Evolutionary conservation across 1,140 invertebrate genomes (phyloP).

Genomic region (Macrotrachela quadricornifera): DNA sequence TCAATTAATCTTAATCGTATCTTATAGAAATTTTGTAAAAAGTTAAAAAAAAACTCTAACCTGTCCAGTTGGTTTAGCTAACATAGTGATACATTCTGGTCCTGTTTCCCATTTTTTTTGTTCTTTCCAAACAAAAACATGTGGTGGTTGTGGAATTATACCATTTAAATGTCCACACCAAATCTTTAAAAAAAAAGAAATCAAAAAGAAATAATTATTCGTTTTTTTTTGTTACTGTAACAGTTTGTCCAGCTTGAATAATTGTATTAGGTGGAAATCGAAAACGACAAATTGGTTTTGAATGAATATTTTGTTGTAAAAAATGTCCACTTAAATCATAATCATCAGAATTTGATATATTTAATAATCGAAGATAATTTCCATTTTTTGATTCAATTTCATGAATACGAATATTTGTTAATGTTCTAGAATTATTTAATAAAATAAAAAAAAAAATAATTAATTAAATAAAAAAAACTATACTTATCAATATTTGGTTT

Average conservation of each 20-base stretch:
- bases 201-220: no score
- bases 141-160: slow-evolving; percentile 22
- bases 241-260: slow-evolving; percentile 17
- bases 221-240: slow-evolving; percentile 14
- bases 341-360: slow-evolving; percentile 14
- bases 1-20: no score
- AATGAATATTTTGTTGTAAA: slow-evolving; percentile 26
- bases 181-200: no score
- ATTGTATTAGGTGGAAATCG: slow-evolving; percentile 22
- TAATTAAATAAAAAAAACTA: no score
- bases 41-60: no score
- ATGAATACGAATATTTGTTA: slow-evolving; percentile 4
- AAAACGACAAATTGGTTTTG: slow-evolving; percentile 25
- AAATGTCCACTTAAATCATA: slow-evolving; percentile 24
- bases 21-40: no score
- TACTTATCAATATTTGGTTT: no score
- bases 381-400: slow-evolving; percentile 7
- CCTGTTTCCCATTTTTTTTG: slow-evolving; percentile 27
- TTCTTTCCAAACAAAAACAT: slow-evolving; percentile 26
- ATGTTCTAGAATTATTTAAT: no score
- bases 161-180: slow-evolving; percentile 20
- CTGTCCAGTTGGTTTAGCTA: slow-evolving; percentile 11
- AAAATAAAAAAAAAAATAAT: no score
- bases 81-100: slow-evolving; percentile 26
- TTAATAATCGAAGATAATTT: slow-evolving; percentile 4